Percentiles rank a stretch among this genome's conserved stretches.
Conservation (phyloP, 2,797 vertebrate species). For the Clangula hyemalis region DNA sequence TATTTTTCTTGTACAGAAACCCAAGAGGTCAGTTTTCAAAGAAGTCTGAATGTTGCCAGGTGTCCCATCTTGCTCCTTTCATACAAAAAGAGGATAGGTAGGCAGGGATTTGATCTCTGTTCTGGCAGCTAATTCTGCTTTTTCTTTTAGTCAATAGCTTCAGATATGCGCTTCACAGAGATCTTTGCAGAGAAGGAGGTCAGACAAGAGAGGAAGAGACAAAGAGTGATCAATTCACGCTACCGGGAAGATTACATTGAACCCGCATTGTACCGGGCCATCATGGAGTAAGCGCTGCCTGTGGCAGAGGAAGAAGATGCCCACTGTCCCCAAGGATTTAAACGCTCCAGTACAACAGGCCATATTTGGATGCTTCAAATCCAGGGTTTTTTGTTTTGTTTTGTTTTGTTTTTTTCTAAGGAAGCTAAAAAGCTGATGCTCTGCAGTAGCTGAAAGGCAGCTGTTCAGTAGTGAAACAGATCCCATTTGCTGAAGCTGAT, state of each 20-base stretch:
- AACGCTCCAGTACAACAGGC: slow-evolving; percentile 69
- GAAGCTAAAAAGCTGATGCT: slow-evolving; percentile 64
- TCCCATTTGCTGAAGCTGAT: slow-evolving; percentile 59
- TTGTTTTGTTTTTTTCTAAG: slow-evolving; percentile 26
- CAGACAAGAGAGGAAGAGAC: slow-evolving; percentile 92
- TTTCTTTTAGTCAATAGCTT: slow-evolving; percentile 89
- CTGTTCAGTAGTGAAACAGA: slow-evolving; percentile 52
- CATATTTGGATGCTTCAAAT: slow-evolving; percentile 73
- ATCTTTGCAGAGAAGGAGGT: slow-evolving; percentile 92
- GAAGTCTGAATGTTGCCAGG: background rate
- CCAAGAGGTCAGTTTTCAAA: background rate
- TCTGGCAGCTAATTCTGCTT: background rate
- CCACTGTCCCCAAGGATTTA: slow-evolving; percentile 59
- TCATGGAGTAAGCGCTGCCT: slow-evolving; percentile 90
- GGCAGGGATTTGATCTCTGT: background rate
- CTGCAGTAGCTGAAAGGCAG: slow-evolving; percentile 69
- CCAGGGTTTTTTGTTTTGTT: slow-evolving; percentile 43
- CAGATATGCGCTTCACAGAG: slow-evolving; percentile 97
- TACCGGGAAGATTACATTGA: slow-evolving; percentile 97
- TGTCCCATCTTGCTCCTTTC: background rate
- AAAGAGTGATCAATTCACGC: slow-evolving; percentile 94
- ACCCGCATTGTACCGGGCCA: slow-evolving; percentile 91
- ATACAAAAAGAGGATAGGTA: background rate
- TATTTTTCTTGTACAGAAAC: background rate
- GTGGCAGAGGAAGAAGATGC: slow-evolving; percentile 55